These are phyloP conservation scores for Crepidodera aurea DNA, from an alignment of 2,888 invertebrate genomes.

Conservation along the genomic window DNA sequence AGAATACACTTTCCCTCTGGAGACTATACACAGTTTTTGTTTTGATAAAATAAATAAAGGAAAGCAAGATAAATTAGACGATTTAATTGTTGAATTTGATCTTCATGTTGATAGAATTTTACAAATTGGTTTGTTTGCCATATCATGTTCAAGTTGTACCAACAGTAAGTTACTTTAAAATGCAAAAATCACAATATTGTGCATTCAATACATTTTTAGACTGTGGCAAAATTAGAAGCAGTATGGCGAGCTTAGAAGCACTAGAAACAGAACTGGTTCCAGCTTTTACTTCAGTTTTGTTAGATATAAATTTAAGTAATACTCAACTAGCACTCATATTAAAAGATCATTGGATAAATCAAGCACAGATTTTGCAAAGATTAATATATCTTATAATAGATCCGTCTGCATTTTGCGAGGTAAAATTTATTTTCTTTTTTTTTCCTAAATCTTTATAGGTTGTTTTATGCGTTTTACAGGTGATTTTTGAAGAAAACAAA, in stretches of 20 bases:
- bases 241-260: constrained; percentile 73
- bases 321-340: constrained; percentile 65
- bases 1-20: constrained; percentile 50
- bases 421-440: too few species aligned
- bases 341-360: constrained; percentile 67
- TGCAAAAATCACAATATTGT: too few species aligned
- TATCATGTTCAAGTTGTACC: constrained; percentile 66
- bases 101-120: constrained; percentile 71
- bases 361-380: constrained; percentile 67
- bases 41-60: constrained; percentile 37
- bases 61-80: constrained; percentile 62
- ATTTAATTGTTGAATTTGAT: constrained; percentile 70
- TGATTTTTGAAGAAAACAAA: constrained; percentile 48
- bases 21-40: constrained; percentile 51
- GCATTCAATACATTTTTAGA: constrained; percentile 61
- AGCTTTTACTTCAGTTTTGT: constrained; percentile 62
- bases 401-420: constrained; percentile 74
- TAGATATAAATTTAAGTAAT: constrained; percentile 63
- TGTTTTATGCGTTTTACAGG: too few species aligned
- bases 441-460: too few species aligned
- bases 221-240: constrained; percentile 68
- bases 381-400: constrained; percentile 73
- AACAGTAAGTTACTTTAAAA: constrained; percentile 55
- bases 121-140: constrained; percentile 76
- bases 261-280: constrained; percentile 74